Conservation (phyloP, 2,888 invertebrate species). For the Morinoia aosen region DNA sequence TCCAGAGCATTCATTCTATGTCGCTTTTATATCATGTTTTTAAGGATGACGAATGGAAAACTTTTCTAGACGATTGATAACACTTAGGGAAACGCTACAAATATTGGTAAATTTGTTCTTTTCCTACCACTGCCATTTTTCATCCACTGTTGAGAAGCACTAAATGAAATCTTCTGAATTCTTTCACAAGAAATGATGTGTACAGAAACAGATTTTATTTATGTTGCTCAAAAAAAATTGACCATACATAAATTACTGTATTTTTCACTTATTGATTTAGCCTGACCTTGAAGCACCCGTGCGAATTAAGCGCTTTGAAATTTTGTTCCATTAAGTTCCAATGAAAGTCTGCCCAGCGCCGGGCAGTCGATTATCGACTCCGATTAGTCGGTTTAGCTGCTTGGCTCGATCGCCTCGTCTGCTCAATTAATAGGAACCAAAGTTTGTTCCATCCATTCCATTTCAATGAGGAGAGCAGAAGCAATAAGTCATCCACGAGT, state of each 20-base stretch:
- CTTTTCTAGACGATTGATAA: not conserved
- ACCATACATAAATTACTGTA: too few relatives aligned
- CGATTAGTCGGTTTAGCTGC: not conserved
- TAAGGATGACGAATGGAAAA: not conserved
- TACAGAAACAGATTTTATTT: too few relatives aligned
- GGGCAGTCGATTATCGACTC: not conserved
- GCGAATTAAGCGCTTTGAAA: not conserved
- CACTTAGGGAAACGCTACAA: not conserved
- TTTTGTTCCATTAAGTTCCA: not conserved
- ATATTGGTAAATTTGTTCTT: not conserved
- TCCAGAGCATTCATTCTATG: not conserved
- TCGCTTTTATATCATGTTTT: not conserved
- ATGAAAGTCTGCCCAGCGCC: not conserved
- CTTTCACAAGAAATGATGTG: not conserved
- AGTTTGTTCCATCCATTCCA: constrained; percentile 1
- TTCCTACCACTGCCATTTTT: not conserved
- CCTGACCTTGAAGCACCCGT: not conserved
- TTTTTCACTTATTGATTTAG: not conserved
- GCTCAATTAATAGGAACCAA: constrained; percentile 12
- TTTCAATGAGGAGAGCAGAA: constrained; percentile 31
- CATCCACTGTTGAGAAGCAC: not conserved
- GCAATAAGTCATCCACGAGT: not conserved
- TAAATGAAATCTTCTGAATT: not conserved
- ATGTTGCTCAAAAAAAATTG: too few relatives aligned
- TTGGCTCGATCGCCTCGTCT: not conserved